phyloP scores from a whole-genome alignment of 2,888 invertebrate genomes.

The Sesia apiformis region DNA sequence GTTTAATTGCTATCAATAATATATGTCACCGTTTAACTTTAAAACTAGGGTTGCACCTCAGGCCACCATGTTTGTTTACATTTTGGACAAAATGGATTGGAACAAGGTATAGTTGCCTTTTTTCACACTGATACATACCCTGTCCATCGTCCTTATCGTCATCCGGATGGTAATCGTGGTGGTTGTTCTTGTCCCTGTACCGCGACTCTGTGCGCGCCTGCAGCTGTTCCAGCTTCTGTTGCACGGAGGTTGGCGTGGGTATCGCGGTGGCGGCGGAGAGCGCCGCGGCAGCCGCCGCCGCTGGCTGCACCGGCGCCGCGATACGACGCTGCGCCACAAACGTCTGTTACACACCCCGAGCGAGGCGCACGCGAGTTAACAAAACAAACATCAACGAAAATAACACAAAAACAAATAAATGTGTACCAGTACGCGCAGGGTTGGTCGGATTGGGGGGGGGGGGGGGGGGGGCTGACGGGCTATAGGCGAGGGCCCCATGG shows the following conservation, averaged over 20 bases:
- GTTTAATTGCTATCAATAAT: too few relatives aligned
- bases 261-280: conserved; percentile 67
- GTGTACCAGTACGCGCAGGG: background rate
- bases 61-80: too few relatives aligned
- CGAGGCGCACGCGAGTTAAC: background rate
- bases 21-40: too few relatives aligned
- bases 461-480: too few relatives aligned
- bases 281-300: conserved; percentile 65
- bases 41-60: too few relatives aligned
- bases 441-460: background rate
- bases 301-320: conserved; percentile 65
- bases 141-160: conserved; percentile 15
- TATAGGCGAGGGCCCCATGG: too few relatives aligned
- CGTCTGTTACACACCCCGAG: conserved; percentile 30
- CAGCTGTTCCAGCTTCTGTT: conserved; percentile 62
- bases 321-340: conserved; percentile 66
- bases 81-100: too few relatives aligned
- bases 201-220: conserved; percentile 56
- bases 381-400: background rate
- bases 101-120: too few relatives aligned
- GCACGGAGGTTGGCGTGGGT: conserved; percentile 64
- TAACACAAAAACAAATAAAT: background rate
- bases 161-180: conserved; percentile 1
- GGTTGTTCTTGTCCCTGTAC: conserved; percentile 29
- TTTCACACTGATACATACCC: conserved; percentile 3